Base-by-base conservation (phyloP, 1,140 invertebrate genomes). In the Panulirus ornatus region DNA sequence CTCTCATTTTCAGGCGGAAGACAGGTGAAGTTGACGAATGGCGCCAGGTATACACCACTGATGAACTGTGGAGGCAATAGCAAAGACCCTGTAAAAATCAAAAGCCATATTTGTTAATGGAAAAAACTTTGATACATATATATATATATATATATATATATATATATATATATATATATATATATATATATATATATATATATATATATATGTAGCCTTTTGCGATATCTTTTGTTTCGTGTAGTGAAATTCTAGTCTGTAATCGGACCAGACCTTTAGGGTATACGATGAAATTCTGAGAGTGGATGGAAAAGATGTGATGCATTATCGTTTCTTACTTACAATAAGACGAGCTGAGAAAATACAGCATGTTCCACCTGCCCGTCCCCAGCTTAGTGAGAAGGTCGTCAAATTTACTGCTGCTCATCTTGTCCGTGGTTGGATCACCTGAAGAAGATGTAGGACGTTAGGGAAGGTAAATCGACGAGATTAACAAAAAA, bases 1-100 rank as follows among this genome's bases (percentile, higher is more conserved):
- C 44, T 51, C 44, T 51, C 76, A 19, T 47, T 44, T 3, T 70
- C 40, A 66, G 83, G 83, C 1, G 66, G 42, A 0, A 42, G 22
- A 36, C 83, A 85, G 66, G 83, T 85, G 83, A 75, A 51, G 70
- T 85, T 85, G 27, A 85, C n/a, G n/a, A 27, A 2, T 36, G 83
- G 83, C 1, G 83, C 70, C 40, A 85, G 83, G 44, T 85, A 85
- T 2, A 85, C 70, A 19, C 83, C 83, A 22, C 83, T 85, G 44
- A 85, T 71, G 44, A 75, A 85, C 70, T 85, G 83, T 1, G 44
- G 42, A 30, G 83, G 70, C 22, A 75, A 3, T 70, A 73, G 5
- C 42, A 85, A n/a, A 36, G 36, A 14, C 38, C 82, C 82, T 71
- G 40, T 1, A 38, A 38, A 30, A 76, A 1, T n/a, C 16, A 70